A percentile compares a stretch with the other conserved stretches of the same genome.
Evolutionary conservation across 2,113 vertebrate genomes (phyloP).

Genomic region (Vulpes ferrilata): DNA sequence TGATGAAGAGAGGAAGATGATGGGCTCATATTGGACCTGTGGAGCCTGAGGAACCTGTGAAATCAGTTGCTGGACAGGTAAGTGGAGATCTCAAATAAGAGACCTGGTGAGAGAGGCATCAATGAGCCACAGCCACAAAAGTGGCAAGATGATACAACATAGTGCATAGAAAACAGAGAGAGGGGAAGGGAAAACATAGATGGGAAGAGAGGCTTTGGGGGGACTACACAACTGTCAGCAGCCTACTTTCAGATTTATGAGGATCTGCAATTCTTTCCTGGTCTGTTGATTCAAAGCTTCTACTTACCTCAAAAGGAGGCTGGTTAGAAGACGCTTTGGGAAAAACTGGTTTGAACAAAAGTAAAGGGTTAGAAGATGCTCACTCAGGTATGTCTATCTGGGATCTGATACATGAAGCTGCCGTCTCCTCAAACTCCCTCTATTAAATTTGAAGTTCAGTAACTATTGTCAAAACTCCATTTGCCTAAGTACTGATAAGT

Average conservation of each 20-base stretch:
- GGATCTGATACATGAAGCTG: not conserved
- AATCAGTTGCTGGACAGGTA: not conserved
- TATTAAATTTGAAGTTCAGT: not conserved
- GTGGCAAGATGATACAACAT: not conserved
- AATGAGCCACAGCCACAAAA: not conserved
- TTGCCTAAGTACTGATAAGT: not conserved
- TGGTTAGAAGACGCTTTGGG: not conserved
- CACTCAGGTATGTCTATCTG: not conserved
- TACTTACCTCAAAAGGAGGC: not conserved
- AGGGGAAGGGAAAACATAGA: not conserved
- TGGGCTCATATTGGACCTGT: not conserved
- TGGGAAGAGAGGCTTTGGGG: not conserved
- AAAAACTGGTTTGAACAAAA: not conserved
- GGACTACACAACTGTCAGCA: not conserved
- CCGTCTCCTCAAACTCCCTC: not conserved
- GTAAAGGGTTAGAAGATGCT: not conserved
- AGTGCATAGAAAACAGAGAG: not conserved
- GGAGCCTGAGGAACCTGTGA: not conserved
- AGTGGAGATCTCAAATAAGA: not conserved
- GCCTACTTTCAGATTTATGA: not conserved
- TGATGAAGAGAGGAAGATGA: not conserved
- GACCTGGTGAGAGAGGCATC: not conserved
- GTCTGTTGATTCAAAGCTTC: not conserved
- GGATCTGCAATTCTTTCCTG: not conserved
- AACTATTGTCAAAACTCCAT: not conserved